These are phyloP conservation scores for Sciurus carolinensis DNA, from an alignment of 2,797 vertebrate species.

Conservation along the genomic window DNA sequence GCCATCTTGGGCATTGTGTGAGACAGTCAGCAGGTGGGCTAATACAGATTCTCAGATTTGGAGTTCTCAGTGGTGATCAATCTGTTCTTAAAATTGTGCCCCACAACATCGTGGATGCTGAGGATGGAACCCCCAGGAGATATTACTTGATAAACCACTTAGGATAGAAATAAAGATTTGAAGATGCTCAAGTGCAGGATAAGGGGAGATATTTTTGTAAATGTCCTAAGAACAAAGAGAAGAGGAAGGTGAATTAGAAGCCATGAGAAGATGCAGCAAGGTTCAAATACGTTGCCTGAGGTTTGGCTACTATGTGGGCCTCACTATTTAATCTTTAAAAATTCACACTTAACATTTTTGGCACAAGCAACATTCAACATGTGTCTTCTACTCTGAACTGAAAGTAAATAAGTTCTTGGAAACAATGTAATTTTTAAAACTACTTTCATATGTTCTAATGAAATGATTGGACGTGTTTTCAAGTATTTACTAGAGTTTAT, in stretches of 20 bases:
- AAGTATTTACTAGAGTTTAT: conserved; percentile 18
- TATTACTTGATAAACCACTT: conserved; percentile 45
- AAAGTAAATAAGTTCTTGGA: conserved; percentile 7
- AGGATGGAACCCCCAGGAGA: background rate
- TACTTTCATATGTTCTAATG: background rate
- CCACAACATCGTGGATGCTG: no score
- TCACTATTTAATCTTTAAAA: background rate
- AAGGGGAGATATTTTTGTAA: background rate
- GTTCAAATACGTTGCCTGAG: background rate
- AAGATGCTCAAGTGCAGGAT: background rate
- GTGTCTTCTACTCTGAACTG: background rate
- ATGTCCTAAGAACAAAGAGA: background rate
- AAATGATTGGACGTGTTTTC: conserved; percentile 5
- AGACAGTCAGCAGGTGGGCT: no score
- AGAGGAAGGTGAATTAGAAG: background rate
- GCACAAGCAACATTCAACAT: background rate
- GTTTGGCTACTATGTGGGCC: background rate
- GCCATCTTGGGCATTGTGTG: no score
- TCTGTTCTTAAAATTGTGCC: no score
- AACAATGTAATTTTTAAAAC: conserved; percentile 7
- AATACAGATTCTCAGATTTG: no score
- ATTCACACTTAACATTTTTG: conserved; percentile 4
- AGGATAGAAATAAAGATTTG: conserved; percentile 4
- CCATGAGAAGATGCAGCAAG: background rate
- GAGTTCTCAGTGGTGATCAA: no score